A percentile compares a stretch with the other conserved stretches of the same genome.
Evolutionary conservation across 2,113 vertebrate genomes (phyloP).

Genomic region (Ictidomys tridecemlineatus): DNA sequence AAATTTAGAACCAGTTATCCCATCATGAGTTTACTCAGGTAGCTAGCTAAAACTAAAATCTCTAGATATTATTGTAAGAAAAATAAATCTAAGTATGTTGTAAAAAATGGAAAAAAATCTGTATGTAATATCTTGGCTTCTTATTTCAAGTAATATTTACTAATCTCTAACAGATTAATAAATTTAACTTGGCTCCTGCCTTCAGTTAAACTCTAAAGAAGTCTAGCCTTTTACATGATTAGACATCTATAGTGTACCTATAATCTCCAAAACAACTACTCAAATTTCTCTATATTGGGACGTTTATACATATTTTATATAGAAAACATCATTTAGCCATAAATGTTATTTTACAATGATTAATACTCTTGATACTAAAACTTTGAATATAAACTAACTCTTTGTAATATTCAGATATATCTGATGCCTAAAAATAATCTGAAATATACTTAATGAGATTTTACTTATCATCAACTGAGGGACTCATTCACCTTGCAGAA

Average conservation of each 20-base stretch:
- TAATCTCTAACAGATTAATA: constrained; percentile 11
- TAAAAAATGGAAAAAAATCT: background rate
- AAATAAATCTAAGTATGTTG: background rate
- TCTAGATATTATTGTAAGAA: background rate
- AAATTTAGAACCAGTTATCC: background rate
- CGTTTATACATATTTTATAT: background rate
- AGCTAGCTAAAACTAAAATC: constrained; percentile 2
- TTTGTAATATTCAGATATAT: background rate
- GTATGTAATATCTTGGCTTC: background rate
- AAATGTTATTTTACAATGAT: background rate
- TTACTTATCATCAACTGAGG: background rate
- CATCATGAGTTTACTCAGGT: background rate
- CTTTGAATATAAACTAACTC: constrained; percentile 8
- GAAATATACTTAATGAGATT: background rate
- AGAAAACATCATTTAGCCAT: background rate
- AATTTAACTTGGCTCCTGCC: background rate
- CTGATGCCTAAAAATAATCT: background rate
- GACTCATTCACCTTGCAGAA: background rate
- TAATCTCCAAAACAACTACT: background rate
- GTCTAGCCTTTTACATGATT: background rate
- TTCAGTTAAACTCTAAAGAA: background rate
- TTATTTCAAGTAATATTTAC: background rate
- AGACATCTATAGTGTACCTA: background rate
- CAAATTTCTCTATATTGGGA: background rate
- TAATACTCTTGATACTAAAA: constrained; percentile 8